A percentile compares a stretch with the other conserved stretches of the same genome.
Evolutionary conservation across 2,797 vertebrate genomes (phyloP).

Genomic region (Oryzias sinensis): DNA sequence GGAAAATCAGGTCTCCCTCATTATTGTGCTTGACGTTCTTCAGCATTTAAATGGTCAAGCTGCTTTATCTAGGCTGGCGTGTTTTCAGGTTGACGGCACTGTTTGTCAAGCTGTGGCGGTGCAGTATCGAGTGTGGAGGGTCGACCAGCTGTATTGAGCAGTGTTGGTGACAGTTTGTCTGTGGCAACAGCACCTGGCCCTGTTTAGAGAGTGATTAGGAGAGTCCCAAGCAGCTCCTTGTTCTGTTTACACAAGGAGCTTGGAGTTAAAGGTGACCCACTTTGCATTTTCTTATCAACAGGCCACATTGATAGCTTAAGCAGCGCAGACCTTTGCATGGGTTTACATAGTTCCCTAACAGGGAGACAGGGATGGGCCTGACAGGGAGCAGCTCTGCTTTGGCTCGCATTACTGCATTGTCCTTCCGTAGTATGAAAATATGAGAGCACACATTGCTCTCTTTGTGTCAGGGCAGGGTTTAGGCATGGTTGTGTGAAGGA

Average conservation of each 20-base stretch:
- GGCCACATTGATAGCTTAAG: conserved; percentile 71
- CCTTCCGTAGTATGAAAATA: conserved; percentile 66
- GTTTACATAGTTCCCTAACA: conserved; percentile 70
- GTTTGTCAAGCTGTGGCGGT: conserved; percentile 62
- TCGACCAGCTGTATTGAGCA: conserved; percentile 70
- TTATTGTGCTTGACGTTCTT: conserved; percentile 33
- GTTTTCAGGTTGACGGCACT: conserved; percentile 64
- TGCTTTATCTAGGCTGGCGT: conserved; percentile 38
- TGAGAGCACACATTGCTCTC: conserved; percentile 27
- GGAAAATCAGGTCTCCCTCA: conserved; percentile 21
- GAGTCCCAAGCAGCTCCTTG: conserved; percentile 73
- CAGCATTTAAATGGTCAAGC: conserved; percentile 14
- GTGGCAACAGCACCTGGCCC: conserved; percentile 78
- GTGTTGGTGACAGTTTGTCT: conserved; percentile 79
- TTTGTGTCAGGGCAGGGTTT: conserved; percentile 42
- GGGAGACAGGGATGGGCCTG: conserved; percentile 68
- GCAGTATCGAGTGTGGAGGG: conserved; percentile 68
- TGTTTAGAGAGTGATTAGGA: conserved; percentile 82
- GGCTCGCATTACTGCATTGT: conserved; percentile 69
- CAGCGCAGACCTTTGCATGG: conserved; percentile 78
- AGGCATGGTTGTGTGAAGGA: conserved; percentile 42
- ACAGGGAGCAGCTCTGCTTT: conserved; percentile 65
- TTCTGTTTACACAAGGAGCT: conserved; percentile 76
- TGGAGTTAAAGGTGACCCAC: conserved; percentile 77
- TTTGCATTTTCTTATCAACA: conserved; percentile 81